Percentiles rank a stretch among this genome's conserved stretches.
Conservation (phyloP, 2,113 vertebrate genomes). For the Tympanuchus pallidicinctus region DNA sequence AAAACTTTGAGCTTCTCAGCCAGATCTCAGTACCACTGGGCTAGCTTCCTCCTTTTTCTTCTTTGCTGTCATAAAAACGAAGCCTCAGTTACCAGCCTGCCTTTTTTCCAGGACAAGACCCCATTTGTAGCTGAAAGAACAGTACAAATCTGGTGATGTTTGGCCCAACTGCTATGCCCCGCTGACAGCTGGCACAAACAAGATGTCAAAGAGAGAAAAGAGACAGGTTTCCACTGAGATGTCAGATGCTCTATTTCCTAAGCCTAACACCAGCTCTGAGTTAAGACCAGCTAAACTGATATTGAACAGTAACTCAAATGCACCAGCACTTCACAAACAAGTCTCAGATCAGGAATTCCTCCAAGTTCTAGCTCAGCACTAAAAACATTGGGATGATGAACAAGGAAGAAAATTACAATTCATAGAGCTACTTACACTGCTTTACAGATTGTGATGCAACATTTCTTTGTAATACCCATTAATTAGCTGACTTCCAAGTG, state of each 20-base stretch:
- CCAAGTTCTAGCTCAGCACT: background rate
- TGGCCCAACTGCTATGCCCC: slow-evolving; percentile 12
- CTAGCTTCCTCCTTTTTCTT: background rate
- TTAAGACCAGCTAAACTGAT: background rate
- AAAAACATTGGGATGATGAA: background rate
- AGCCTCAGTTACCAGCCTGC: background rate
- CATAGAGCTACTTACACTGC: background rate
- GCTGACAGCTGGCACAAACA: slow-evolving; percentile 41
- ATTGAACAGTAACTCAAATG: background rate
- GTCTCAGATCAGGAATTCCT: background rate
- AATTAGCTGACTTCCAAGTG: background rate
- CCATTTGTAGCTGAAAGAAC: slow-evolving; percentile 41
- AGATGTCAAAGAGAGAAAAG: slow-evolving; percentile 9
- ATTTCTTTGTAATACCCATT: background rate
- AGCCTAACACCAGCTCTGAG: background rate
- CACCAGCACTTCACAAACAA: accelerated
- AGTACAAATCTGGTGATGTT: slow-evolving; percentile 45
- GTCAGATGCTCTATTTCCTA: background rate
- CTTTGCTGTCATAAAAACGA: background rate
- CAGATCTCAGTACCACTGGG: background rate
- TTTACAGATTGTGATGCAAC: background rate
- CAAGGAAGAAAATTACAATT: background rate
- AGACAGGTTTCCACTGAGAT: slow-evolving; percentile 35
- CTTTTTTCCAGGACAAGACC: slow-evolving; percentile 48
- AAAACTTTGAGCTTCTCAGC: background rate